Evolutionary conservation across 2,888 invertebrate genomes (phyloP), one percentile per base, ranked within the genome.

Genomic region (Beris chalybata): DNA sequence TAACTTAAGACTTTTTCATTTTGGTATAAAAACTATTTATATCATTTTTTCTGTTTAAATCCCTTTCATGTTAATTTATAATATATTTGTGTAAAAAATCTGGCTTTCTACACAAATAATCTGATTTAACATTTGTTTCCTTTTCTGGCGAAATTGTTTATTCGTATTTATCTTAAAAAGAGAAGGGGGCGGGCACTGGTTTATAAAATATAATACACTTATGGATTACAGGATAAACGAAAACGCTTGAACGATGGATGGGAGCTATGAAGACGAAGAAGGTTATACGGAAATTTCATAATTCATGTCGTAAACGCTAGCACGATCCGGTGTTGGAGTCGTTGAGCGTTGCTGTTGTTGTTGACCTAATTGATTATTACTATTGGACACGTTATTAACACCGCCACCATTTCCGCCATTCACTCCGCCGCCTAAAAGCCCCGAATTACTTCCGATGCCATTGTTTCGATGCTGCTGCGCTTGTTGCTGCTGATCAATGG

Each of bases 271-370:
- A 32, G 15, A 38, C 22, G 52, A 64, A 48, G 56, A 69, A 78
- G 80, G 81, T 92, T 91, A 95, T 85, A 95, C 94, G 74, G 93
- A 93, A 84, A 95, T 95, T 83, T 95, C 95, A 82, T 95, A 94
- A 85, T 93, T 95, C 89, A 93, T 93, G 82, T 95, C 94, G 82
- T 95, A 95, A 72, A 93, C 91, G 81, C 93, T 93, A 75, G 91
- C 90, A 75, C 93, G 89, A 81, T 93, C 93, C 58, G 92, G 90
- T 13, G 91, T 88, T 45, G 86, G 85, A 57, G 87, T 83, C 12
- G 84, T 83, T 30, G 84, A 82, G 70, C 83, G 71, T 56, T 73
- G 76, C 65, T 77, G 76, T 30, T 73, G 71, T 63, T 74, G 72
- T 29, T 73, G 74, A 66, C 59, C 67, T 71, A 53, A 69, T 67